Conservation (phyloP, 2,797 vertebrate species). For the Rhynchonycteris naso region DNA sequence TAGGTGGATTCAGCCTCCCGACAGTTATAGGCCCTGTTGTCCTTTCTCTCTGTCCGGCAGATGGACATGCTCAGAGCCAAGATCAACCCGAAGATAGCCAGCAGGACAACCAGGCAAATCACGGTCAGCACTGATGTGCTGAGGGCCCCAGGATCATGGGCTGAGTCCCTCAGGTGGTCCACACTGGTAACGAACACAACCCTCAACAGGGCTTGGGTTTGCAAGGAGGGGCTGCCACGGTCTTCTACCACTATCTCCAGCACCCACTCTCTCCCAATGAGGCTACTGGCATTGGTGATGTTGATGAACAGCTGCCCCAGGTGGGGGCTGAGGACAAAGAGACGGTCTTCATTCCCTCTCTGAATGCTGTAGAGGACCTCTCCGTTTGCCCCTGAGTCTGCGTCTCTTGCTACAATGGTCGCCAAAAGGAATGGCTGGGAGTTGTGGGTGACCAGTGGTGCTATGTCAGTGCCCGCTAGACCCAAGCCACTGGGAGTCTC, state of each 20-base stretch:
- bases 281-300: conserved; percentile 91
- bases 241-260: conserved; percentile 90
- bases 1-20: conserved; percentile 94
- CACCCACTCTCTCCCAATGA: conserved; percentile 89
- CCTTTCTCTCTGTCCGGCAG: conserved; percentile 90
- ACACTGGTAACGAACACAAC: conserved; percentile 90
- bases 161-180: conserved; percentile 91
- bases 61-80: conserved; percentile 90
- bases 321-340: conserved; percentile 89
- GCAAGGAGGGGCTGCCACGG: conserved; percentile 87
- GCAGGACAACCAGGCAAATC: conserved; percentile 89
- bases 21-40: conserved; percentile 95
- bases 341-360: conserved; percentile 80
- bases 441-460: background rate
- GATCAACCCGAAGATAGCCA: conserved; percentile 88
- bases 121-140: conserved; percentile 89
- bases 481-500: conserved; percentile 67
- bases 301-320: conserved; percentile 93
- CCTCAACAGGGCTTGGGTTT: conserved; percentile 85
- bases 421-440: conserved; percentile 71
- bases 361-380: conserved; percentile 88
- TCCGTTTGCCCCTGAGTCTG: conserved; percentile 91
- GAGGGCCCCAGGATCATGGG: conserved; percentile 83
- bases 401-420: conserved; percentile 89
- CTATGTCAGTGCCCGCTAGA: conserved; percentile 76